Conservation (phyloP, 2,113 vertebrate species). For the Gopherus flavomarginatus region DNA sequence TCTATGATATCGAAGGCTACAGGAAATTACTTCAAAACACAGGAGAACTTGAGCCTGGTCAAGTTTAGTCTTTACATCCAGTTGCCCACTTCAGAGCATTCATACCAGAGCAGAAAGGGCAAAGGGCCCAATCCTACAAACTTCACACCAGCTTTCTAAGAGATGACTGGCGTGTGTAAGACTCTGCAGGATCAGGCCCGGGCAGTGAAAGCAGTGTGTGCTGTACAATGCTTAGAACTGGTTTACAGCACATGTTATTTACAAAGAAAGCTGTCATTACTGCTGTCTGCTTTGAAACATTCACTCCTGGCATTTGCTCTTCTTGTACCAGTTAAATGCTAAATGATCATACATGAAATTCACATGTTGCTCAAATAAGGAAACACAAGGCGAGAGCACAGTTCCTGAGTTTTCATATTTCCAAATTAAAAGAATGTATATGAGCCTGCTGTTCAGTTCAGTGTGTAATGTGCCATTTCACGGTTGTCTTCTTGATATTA, state of each 20-base stretch:
- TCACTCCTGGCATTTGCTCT: slow-evolving; percentile 56
- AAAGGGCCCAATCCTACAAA: slow-evolving; percentile 17
- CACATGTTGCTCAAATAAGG: slow-evolving; percentile 64
- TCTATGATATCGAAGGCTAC: neutral
- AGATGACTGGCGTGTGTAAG: neutral
- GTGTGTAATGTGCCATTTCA: slow-evolving; percentile 71
- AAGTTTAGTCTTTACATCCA: slow-evolving; percentile 48
- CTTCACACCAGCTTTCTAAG: neutral
- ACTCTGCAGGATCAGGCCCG: neutral
- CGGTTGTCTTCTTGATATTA: slow-evolving; percentile 72
- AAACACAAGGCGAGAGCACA: slow-evolving; percentile 37
- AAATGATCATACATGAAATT: slow-evolving; percentile 69
- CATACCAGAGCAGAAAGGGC: neutral
- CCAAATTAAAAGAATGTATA: slow-evolving; percentile 73
- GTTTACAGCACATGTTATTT: neutral
- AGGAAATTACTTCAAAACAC: neutral
- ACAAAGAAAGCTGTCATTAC: slow-evolving; percentile 7
- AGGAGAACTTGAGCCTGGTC: neutral
- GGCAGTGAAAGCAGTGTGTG: fast-evolving
- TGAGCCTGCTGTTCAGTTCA: slow-evolving; percentile 71
- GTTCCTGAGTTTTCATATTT: slow-evolving; percentile 60
- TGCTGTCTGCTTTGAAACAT: slow-evolving; percentile 44
- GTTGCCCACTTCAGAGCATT: neutral
- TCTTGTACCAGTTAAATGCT: slow-evolving; percentile 68
- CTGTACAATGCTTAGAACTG: neutral